These are phyloP conservation scores for Allophyes oxyacanthae DNA, from an alignment of 2,888 invertebrate genomes.

Conservation along the genomic window DNA sequence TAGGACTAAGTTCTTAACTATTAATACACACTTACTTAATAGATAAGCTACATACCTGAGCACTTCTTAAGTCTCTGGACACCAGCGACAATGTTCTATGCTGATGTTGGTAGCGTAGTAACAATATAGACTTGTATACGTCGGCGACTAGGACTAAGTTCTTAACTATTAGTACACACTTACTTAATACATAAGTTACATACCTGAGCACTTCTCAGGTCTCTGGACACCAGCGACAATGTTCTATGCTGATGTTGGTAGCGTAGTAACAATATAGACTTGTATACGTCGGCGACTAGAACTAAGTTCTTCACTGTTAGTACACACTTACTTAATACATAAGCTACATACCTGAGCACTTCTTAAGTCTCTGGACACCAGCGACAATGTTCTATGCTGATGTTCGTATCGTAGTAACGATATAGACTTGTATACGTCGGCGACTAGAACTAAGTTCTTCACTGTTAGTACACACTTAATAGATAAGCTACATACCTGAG, in stretches of 20 bases:
- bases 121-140: too few species aligned
- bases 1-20: too few species aligned
- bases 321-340: too few species aligned
- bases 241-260: slow-evolving; percentile 96
- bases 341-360: slow-evolving; percentile 89
- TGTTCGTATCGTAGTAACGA: slow-evolving; percentile 95
- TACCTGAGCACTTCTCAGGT: slow-evolving; percentile 87
- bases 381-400: slow-evolving; percentile 95
- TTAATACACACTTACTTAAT: too few species aligned
- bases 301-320: slow-evolving; percentile 97
- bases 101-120: too few species aligned
- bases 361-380: slow-evolving; percentile 93
- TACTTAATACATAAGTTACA: too few species aligned
- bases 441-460: slow-evolving; percentile 98
- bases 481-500: too few species aligned
- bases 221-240: slow-evolving; percentile 95
- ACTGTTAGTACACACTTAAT: slow-evolving; percentile 97
- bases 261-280: slow-evolving; percentile 97
- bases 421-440: slow-evolving; percentile 98
- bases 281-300: slow-evolving; percentile 98
- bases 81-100: too few species aligned
- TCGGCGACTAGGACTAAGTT: too few species aligned
- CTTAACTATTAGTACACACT: too few species aligned
- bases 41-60: too few species aligned
- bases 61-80: too few species aligned